phyloP scores from a whole-genome alignment of 64 coral and sea anemone genomes.

The Dendrophyllia cribrosa region DNA sequence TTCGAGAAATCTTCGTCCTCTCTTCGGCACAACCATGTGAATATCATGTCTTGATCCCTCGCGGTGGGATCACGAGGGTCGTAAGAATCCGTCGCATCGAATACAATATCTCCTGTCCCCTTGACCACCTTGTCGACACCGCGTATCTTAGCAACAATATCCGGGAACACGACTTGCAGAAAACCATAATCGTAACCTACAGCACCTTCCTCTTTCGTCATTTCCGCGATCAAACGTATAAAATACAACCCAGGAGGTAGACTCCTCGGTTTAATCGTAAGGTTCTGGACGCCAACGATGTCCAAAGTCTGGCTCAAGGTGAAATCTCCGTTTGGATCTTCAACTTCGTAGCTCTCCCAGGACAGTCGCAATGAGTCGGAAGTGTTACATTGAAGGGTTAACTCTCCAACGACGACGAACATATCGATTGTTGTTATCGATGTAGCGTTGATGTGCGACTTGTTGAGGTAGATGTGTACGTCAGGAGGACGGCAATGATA shows the following conservation, averaged over 20 bases:
- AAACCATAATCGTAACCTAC: slow-evolving; percentile 75
- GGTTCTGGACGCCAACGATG: slow-evolving; percentile 8
- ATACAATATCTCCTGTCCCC: slow-evolving; percentile 51
- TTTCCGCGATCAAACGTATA: slow-evolving; percentile 73
- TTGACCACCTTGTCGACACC: slow-evolving; percentile 64
- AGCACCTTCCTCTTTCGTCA: slow-evolving; percentile 83
- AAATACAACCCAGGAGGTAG: slow-evolving; percentile 68
- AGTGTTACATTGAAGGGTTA: slow-evolving; percentile 38
- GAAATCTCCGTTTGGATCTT: slow-evolving; percentile 64
- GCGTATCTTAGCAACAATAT: slow-evolving; percentile 61
- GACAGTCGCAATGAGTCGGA: slow-evolving; percentile 45
- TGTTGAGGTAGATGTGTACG: slow-evolving; percentile 64
- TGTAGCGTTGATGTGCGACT: slow-evolving; percentile 34
- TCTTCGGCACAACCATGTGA: slow-evolving; percentile 85
- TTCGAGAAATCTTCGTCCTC: slow-evolving; percentile 61
- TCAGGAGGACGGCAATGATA: slow-evolving; percentile 70
- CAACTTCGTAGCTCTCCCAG: slow-evolving; percentile 65
- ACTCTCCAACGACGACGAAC: slow-evolving; percentile 31
- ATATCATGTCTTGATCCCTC: slow-evolving; percentile 49
- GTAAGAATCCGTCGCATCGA: slow-evolving; percentile 72
- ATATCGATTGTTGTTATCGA: slow-evolving; percentile 59
- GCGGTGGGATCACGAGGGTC: slow-evolving; percentile 58
- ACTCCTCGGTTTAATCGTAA: slow-evolving; percentile 53
- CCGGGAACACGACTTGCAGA: slow-evolving; percentile 62
- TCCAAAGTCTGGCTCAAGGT: slow-evolving; percentile 21